Evolutionary conservation across 1,140 invertebrate species (phyloP), one percentile per base, ranked within the genome.

Genomic region (Heliconius nattereri): DNA sequence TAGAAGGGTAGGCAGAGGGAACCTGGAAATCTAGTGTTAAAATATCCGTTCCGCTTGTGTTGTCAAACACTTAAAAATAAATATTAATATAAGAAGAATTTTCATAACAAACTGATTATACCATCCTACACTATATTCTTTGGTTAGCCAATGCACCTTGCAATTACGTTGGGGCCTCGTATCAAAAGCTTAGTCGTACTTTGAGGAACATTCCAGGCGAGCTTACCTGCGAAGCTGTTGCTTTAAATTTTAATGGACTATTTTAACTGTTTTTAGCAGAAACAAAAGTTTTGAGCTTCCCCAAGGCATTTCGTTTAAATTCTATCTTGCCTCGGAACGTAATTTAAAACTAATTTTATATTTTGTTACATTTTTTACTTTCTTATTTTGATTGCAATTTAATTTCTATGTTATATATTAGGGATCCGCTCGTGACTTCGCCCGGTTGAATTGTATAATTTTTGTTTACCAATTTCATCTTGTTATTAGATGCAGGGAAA

Each of bases 241-340:
- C 78, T 83, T 80, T 81, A 79, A 81, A 83, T 78, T 81, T 84
- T 81, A 84, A 84, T 84, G 76, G 80, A 79, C 80, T 78, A 80
- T 80, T 80, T 76, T 80, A 83, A 74, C n/a, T 75, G 83, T 79
- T 84, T 81, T 83, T 71, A 81, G 52, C 76, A 20, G 71, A 79
- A 73, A 78, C 74, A 76, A 80, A 76, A 78, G 72, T 73, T 81
- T 73, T 45, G 75, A 81, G 70, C 71, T 73, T 11, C 71, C 71
- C 29, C 29, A 32, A 71, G 78, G 45, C 71, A 45, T 71, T 75
- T 71, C 71, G 60, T 74, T 74, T 23, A 57, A 66, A 16, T 66
- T 66, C 23, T 29, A 66, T 29, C 3, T 66, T 66, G 9, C 23
- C 5, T 29, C 2, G 60, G 11, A 26, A 11, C 11, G 23, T n/a